Base-by-base conservation (phyloP, 2,113 vertebrate species). In the Piaya cayana region DNA sequence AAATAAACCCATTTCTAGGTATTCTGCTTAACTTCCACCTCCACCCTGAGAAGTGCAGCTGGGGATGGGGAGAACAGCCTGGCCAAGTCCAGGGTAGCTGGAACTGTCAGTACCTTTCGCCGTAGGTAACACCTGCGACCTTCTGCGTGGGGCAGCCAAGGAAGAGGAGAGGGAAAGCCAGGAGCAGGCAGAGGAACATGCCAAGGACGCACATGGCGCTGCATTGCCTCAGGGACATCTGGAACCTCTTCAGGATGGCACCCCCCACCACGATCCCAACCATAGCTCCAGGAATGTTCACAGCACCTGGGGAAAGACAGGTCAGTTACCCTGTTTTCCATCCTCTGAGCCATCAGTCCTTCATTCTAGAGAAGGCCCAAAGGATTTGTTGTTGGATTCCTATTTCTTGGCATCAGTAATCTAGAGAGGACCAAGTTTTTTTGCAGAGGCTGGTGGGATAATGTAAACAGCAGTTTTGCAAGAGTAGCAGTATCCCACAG, bases 181-280 rank as follows among this genome's bases (percentile, higher is more conserved):
- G 8, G 5, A 98, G 27, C 7, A 98, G 29, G 62, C 98, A 97
- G 9, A 98, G 27, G 14, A 98, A 43, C 58, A 98, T 86, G 29
- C 98, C 97, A 0, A 88, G 20, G 5, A 98, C 70, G 19, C 99
- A 99, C 88, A 99, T 87, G 75, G 67, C 58, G 0, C 97, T 97
- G 26, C 98, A 98, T 2, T 95, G 96, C 37, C 36, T 45, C 22
- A 99, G 94, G 1, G 98, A 97, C 86, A 99, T 91, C 45, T 86
- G 97, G 82, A 98, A 94, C 21, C 97, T 95, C 93, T 98, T 98
- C 98, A 99, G 97, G 82, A 99, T 92, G 65, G 96, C 85, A 0
- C 99, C 98, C 2, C 99, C 99, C 9, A 98, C 74, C 58, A 99
- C 92, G 3, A 98, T 98, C 1, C 99, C 99, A 5, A 99, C 19